phyloP scores from a whole-genome alignment of 2,888 invertebrate species.

The Leptodirus hochenwartii region DNA sequence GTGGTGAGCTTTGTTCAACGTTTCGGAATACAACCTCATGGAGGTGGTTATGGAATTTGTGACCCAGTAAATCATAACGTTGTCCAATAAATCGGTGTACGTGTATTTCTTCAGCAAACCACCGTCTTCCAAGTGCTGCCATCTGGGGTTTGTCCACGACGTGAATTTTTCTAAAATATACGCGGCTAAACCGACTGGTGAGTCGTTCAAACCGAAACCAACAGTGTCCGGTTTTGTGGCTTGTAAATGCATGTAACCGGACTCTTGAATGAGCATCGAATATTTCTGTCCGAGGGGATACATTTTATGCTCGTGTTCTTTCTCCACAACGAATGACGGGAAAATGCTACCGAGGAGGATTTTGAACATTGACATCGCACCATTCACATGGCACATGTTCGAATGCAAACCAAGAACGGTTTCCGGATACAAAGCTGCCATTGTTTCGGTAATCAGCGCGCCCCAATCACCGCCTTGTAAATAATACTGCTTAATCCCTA shows the following conservation, averaged over 20 bases:
- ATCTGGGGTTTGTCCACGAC: slow-evolving; percentile 43
- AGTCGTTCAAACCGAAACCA: slow-evolving; percentile 45
- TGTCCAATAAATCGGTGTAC: slow-evolving; percentile 55
- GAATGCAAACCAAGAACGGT: slow-evolving; percentile 32
- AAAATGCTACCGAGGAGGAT: slow-evolving; percentile 10
- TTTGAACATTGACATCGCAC: slow-evolving; percentile 10
- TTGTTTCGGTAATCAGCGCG: slow-evolving; percentile 33
- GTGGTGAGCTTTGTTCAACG: slow-evolving; percentile 22
- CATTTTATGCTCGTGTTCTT: slow-evolving; percentile 25
- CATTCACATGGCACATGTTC: slow-evolving; percentile 14
- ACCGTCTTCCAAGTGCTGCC: slow-evolving; percentile 37
- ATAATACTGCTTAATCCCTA: slow-evolving; percentile 44
- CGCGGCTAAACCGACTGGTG: slow-evolving; percentile 72
- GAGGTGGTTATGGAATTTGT: slow-evolving; percentile 55
- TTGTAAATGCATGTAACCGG: slow-evolving; percentile 58
- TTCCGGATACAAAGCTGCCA: slow-evolving; percentile 41
- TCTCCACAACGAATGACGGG: slow-evolving; percentile 23
- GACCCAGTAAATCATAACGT: slow-evolving; percentile 70
- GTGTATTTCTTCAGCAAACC: slow-evolving; percentile 45
- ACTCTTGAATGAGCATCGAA: slow-evolving; percentile 29
- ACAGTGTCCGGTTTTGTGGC: slow-evolving; percentile 80
- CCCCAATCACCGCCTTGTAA: slow-evolving; percentile 74
- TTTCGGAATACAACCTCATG: slow-evolving; percentile 55
- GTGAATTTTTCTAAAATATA: slow-evolving; percentile 83
- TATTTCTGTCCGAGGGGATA: slow-evolving; percentile 16